phyloP scores from a whole-genome alignment of 1,140 invertebrate genomes.

The Pseudoatta argentina region DNA sequence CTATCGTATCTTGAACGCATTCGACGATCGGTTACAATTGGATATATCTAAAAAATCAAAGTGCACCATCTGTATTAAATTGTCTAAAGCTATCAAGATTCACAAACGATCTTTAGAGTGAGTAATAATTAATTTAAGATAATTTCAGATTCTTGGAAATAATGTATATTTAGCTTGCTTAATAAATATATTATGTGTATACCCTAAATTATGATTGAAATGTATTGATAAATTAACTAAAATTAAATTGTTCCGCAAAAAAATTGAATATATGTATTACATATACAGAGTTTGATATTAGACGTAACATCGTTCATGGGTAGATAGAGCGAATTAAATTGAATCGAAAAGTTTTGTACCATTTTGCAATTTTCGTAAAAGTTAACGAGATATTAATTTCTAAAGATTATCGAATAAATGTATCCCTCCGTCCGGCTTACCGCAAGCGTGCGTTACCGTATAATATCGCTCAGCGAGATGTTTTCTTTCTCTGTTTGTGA shows the following conservation, averaged over 20 bases:
- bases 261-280: too few species aligned
- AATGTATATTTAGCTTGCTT: background rate
- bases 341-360: too few species aligned
- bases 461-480: too few species aligned
- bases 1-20: constrained; percentile 3
- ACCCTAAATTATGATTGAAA: background rate
- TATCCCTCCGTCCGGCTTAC: too few species aligned
- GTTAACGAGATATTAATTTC: too few species aligned
- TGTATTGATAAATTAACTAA: background rate
- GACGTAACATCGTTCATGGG: too few species aligned
- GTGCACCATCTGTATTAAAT: constrained; percentile 3
- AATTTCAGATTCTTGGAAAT: background rate
- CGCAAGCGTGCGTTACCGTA: too few species aligned
- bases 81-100: constrained; percentile 10
- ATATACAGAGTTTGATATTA: too few species aligned
- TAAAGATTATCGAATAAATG: too few species aligned
- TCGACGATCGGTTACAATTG: constrained; percentile 2
- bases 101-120: constrained; percentile 30
- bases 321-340: too few species aligned
- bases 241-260: background rate
- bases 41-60: background rate
- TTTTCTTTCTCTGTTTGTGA: too few species aligned
- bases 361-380: too few species aligned
- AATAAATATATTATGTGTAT: background rate
- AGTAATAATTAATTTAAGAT: constrained; percentile 23